Evolutionary conservation across 2,888 invertebrate species (phyloP).

Genomic region (Vannuccia rotundouncinata): DNA sequence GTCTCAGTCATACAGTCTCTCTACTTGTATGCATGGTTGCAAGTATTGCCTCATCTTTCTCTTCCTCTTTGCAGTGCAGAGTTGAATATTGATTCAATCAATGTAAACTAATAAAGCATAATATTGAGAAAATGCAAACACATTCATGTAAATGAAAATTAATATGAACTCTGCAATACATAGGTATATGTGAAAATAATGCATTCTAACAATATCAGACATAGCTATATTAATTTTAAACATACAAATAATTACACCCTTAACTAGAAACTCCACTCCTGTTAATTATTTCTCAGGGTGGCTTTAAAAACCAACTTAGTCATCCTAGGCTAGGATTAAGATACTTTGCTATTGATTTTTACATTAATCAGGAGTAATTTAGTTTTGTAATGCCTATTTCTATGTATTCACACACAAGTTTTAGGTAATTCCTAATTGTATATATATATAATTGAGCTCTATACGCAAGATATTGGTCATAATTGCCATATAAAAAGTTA

Average conservation of each 20-base stretch:
- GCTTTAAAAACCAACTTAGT: not conserved
- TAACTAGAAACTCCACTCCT: not conserved
- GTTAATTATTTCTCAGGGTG: not conserved
- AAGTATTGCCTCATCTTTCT: not conserved
- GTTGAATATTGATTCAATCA: not conserved
- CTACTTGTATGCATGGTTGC: not conserved
- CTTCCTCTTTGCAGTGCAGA: not conserved
- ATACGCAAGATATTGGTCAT: too few species aligned
- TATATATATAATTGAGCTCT: too few species aligned
- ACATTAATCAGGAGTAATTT: too few species aligned
- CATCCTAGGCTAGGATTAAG: too few species aligned
- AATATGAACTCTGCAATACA: constrained; percentile 10
- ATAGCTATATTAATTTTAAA: constrained; percentile 12
- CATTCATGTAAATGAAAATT: not conserved
- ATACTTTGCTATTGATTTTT: too few species aligned
- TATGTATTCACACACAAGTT: too few species aligned
- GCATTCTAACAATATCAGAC: not conserved
- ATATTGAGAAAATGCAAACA: not conserved
- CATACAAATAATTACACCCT: not conserved
- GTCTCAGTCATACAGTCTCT: too few species aligned
- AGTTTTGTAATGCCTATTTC: too few species aligned
- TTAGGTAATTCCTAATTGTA: too few species aligned
- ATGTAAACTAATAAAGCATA: not conserved
- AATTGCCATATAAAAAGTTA: too few species aligned
- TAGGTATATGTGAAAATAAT: not conserved